Base-by-base conservation (phyloP, 1,140 invertebrate genomes). In the Schlechtendalia chinensis region DNA sequence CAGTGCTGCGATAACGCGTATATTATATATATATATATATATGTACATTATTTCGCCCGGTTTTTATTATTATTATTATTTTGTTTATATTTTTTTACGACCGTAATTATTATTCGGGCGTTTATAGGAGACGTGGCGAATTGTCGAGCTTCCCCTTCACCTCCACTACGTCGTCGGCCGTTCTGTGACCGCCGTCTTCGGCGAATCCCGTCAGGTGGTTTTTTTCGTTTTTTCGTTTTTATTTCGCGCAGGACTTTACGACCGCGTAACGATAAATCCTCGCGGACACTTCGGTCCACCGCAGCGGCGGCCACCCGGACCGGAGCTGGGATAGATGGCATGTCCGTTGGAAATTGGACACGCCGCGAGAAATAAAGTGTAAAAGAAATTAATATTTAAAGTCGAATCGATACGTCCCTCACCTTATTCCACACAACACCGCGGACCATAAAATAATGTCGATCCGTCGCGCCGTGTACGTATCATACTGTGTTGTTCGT, bases 21-120 rank as follows among this genome's bases (percentile, higher is more conserved):
- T 32, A n/a, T n/a, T n/a, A n/a, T n/a, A n/a, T n/a, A n/a, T n/a
- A n/a, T n/a, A n/a, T n/a, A n/a, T n/a, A n/a, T n/a, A n/a, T n/a
- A n/a, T n/a, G n/a, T n/a, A n/a, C n/a, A n/a, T 75, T 75, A 79
- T 79, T 79, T 79, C 19, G 74, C 74, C 74, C 19, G 61, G 74
- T 79, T 72, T 29, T 50, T 71, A 53, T 71, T 72, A n/a, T 54
- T 27, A 27, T 50, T 71, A 61, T 53, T 32, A 17, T 56, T 75
- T 27, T 32, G 17, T 32, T 75, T 58, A 59, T 45, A 45, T 39
- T 47, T 50, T 61, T 77, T 77, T 79, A 79, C 58, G 75, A 63
- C 58, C 22, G 58, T 79, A 63, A 79, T 79, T 77, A 77, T 77
- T 79, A 79, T 79, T 79, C 75, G 75, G 22, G 39, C n/a, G 39